These are phyloP conservation scores for Cephalotes varians DNA, from an alignment of 2,888 invertebrate species.

Conservation along the genomic window DNA sequence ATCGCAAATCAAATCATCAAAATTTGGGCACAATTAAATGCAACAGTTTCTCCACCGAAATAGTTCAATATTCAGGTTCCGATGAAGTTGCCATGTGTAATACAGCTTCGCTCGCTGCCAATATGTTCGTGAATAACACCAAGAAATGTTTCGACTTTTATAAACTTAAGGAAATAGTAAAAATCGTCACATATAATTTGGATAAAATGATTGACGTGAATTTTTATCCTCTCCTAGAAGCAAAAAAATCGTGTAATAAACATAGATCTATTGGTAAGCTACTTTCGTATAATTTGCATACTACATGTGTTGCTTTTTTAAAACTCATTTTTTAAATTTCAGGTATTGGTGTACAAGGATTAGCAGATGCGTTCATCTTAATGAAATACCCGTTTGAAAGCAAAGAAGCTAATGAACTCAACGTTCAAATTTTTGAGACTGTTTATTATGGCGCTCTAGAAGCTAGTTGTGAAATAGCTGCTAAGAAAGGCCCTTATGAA, in stretches of 20 bases:
- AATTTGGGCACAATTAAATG: constrained; percentile 99
- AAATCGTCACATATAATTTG: constrained; percentile 95
- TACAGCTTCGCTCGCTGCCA: constrained; percentile 97
- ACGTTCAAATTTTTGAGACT: constrained; percentile 98
- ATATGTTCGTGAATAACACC: constrained; percentile 93
- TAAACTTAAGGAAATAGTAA: constrained; percentile 94
- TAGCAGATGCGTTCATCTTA: constrained; percentile 98
- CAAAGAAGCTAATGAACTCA: constrained; percentile 93
- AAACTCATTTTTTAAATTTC: neutral
- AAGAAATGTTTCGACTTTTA: constrained; percentile 94
- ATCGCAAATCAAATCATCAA: constrained; percentile 98
- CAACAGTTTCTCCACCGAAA: constrained; percentile 99
- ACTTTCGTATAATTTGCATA: neutral
- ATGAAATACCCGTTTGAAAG: constrained; percentile 98
- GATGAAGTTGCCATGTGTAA: constrained; percentile 99
- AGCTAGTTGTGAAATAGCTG: constrained; percentile 97
- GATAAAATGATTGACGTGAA: constrained; percentile 99
- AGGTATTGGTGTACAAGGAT: constrained; percentile 97
- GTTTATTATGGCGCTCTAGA: constrained; percentile 98
- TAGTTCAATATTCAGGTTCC: constrained; percentile 96
- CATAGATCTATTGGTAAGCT: constrained; percentile 91
- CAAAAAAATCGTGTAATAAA: constrained; percentile 93
- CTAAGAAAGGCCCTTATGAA: constrained; percentile 93
- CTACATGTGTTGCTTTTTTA: constrained; percentile 13
- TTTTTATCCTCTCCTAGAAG: constrained; percentile 97